Percentiles rank a stretch among this genome's conserved stretches.
Conservation (phyloP, 2,113 vertebrate genomes). For the Myocastor coypus region DNA sequence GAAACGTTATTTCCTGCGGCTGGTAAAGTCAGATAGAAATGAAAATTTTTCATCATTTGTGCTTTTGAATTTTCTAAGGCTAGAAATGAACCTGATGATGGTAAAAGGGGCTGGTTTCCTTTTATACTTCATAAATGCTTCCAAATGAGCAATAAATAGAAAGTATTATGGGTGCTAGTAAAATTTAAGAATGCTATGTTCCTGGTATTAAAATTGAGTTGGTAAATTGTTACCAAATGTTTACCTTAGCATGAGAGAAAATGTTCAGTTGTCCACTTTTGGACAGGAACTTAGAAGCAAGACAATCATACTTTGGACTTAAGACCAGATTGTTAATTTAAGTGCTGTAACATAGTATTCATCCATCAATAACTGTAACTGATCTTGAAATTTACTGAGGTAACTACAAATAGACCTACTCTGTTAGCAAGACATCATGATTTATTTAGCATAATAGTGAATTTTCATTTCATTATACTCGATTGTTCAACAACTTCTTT, state of each 20-base stretch:
- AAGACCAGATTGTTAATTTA: not conserved
- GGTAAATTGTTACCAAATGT: conserved; percentile 63
- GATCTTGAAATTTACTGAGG: not conserved
- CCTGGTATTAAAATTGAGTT: conserved; percentile 57
- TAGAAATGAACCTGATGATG: not conserved
- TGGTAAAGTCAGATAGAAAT: conserved; percentile 34
- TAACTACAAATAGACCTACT: conserved; percentile 10
- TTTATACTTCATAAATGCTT: conserved; percentile 48
- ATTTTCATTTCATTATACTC: conserved; percentile 61
- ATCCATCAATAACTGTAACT: conserved; percentile 40
- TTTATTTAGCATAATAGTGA: conserved; percentile 1
- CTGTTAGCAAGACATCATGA: conserved; percentile 6
- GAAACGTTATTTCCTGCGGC: not conserved
- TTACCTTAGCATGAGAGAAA: conserved; percentile 50
- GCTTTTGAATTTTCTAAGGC: conserved; percentile 28
- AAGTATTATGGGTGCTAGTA: conserved; percentile 31
- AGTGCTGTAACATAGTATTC: conserved; percentile 35
- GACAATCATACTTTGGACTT: not conserved
- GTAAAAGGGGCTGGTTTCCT: not conserved
- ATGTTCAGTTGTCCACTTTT: not conserved
- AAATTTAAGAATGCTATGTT: conserved; percentile 59
- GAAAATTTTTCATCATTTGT: not conserved
- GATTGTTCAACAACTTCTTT: conserved; percentile 39
- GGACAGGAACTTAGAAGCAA: conserved; percentile 42
- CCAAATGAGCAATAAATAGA: conserved; percentile 37